Conservation (phyloP, 92 coral and sea anemone species). For the Micromussa lordhowensis region DNA sequence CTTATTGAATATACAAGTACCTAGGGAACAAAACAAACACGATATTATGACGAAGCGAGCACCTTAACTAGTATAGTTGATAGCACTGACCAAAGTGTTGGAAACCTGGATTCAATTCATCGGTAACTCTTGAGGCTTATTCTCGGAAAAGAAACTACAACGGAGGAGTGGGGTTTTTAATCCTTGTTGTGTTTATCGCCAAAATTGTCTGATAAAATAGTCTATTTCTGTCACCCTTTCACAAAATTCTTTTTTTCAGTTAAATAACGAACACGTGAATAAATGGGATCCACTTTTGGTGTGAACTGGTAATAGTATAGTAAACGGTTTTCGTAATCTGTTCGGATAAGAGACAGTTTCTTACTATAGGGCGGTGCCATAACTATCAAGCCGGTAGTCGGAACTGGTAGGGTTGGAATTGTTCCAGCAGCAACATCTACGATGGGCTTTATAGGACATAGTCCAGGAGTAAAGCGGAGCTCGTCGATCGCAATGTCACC, state of each 20-base stretch:
- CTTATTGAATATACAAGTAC: slow-evolving; percentile 60
- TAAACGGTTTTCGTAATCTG: background rate
- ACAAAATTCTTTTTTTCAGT: too few species aligned
- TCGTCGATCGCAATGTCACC: slow-evolving; percentile 73
- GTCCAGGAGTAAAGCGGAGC: slow-evolving; percentile 42
- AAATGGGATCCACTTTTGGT: too few species aligned
- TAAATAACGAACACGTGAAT: too few species aligned
- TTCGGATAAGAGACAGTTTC: background rate
- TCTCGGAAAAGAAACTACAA: background rate
- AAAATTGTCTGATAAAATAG: background rate
- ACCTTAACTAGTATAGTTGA: too few species aligned
- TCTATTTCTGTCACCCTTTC: too few species aligned
- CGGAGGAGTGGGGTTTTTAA: background rate
- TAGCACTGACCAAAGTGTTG: too few species aligned
- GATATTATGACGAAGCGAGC: too few species aligned
- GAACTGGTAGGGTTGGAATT: background rate
- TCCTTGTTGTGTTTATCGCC: background rate
- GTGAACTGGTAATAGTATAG: too few species aligned
- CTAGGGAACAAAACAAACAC: background rate
- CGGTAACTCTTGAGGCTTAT: background rate
- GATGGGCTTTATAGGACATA: slow-evolving; percentile 25
- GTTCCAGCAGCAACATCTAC: slow-evolving; percentile 10
- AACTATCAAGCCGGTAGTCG: background rate
- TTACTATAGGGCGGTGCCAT: slow-evolving; percentile 51
- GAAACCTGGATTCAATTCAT: background rate